Evolutionary conservation across 2,888 invertebrate genomes (phyloP), one percentile per base, ranked within the genome.

Genomic region (Drosophila mettleri): DNA sequence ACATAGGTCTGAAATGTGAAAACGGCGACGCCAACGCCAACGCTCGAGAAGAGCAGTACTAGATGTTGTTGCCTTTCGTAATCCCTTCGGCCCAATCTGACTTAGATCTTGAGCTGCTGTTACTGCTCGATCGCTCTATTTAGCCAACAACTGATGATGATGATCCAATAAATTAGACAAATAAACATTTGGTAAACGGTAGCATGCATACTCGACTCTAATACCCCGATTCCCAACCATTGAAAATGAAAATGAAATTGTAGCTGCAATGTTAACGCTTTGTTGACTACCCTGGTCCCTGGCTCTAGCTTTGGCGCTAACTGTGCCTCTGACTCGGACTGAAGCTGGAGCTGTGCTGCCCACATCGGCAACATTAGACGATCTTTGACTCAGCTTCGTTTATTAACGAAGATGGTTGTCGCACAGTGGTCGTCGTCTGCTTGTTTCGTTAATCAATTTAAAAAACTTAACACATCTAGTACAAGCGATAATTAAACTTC

Each of bases 111-210:
- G 4, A 18, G 48, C 29, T 45, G 62, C 12, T 29, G 66, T 24
- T 55, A 52, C 22, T 59, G 57, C 41, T 83, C 88, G 70, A 84
- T 86, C 61, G 83, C 83, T 84, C 88, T 88, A 88, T 88, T 84
- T 88, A 86, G 81, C 77, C 74, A 78, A 69, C 87, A 78, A 71
- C 87, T 65, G 54, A n/a, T n/a, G 64, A 59, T 65, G 70, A 68
- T 68, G 66, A 65, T 83, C 80, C 77, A 86, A 88, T 84, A 88
- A 88, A 86, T 88, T 84, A 86, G 84, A 66, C 80, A 83, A 83
- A 83, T 88, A 88, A 88, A 84, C 83, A 59, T 72, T 69, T 62
- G 69, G 88, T 88, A 80, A 84, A 88, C 88, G 88, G 83, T 66
- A 86, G 80, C 83, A 77, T 86, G 88, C 86, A 85, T 68, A 66